Conservation (phyloP, 2,888 invertebrate species). For the Cephonodes hylas region DNA sequence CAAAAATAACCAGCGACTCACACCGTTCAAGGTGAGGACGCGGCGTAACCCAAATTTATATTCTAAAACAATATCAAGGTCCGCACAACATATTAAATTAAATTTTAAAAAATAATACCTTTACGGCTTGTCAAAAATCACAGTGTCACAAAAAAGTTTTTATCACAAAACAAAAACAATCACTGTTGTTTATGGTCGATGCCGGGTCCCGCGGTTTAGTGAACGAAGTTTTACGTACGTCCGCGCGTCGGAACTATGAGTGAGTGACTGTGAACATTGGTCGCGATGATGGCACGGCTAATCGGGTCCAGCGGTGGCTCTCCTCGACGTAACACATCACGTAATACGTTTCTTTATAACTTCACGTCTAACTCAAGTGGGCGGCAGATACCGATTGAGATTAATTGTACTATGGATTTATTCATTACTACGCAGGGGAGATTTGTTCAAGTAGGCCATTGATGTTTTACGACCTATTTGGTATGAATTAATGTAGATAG, state of each 20-base stretch:
- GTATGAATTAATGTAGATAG: background rate
- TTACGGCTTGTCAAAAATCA: constrained; percentile 1
- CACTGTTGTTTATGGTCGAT: background rate
- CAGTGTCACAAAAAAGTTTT: background rate
- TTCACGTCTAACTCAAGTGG: background rate
- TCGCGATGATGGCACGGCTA: constrained; percentile 38
- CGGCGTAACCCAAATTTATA: constrained; percentile 66
- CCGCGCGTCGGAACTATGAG: background rate
- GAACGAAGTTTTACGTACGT: background rate
- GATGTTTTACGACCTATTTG: background rate
- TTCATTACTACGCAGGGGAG: background rate
- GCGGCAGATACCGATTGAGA: background rate
- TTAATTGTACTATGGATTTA: background rate
- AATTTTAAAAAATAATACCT: constrained; percentile 12
- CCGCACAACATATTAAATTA: constrained; percentile 21
- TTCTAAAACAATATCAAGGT: constrained; percentile 71
- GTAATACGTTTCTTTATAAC: constrained; percentile 2
- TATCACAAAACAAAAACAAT: background rate
- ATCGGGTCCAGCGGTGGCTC: constrained; percentile 22
- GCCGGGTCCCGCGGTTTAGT: background rate
- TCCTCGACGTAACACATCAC: background rate
- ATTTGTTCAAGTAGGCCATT: background rate
- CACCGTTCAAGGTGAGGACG: constrained; percentile 72
- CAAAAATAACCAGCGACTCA: constrained; percentile 72
- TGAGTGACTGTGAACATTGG: constrained; percentile 21